Conservation (phyloP, 1,140 invertebrate species). For the Drosophila prosaltans region DNA sequence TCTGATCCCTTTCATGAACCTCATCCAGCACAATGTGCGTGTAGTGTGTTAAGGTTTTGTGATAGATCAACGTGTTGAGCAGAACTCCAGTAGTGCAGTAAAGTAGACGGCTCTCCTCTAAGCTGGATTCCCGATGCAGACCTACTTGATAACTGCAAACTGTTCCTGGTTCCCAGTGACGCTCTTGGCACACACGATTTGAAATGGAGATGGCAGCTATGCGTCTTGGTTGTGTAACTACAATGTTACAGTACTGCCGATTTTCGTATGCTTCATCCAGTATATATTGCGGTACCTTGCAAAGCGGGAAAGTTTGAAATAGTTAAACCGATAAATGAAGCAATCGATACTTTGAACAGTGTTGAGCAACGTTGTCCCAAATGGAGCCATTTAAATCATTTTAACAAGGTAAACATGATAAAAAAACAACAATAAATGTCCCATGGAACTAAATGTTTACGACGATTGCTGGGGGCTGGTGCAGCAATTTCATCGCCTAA, state of each 20-base stretch:
- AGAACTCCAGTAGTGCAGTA: slow-evolving; percentile 94
- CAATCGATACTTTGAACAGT: neutral
- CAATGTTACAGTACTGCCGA: slow-evolving; percentile 87
- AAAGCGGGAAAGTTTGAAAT: slow-evolving; percentile 1
- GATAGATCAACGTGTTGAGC: slow-evolving; percentile 89
- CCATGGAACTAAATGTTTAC: slow-evolving; percentile 53
- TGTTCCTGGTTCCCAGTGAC: slow-evolving; percentile 90
- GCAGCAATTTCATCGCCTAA: slow-evolving; percentile 38
- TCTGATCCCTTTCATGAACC: slow-evolving; percentile 97
- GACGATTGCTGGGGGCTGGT: slow-evolving; percentile 62
- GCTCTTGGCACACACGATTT: slow-evolving; percentile 91
- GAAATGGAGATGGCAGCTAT: slow-evolving; percentile 95
- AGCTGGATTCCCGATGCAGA: slow-evolving; percentile 46
- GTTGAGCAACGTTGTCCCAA: neutral
- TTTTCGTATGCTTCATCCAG: slow-evolving; percentile 89
- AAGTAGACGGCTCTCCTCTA: slow-evolving; percentile 89
- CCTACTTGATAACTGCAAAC: slow-evolving; percentile 92
- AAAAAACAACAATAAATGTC: neutral
- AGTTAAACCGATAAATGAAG: neutral
- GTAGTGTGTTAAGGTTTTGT: slow-evolving; percentile 86
- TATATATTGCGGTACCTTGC: slow-evolving; percentile 92
- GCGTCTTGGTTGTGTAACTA: slow-evolving; percentile 94
- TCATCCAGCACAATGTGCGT: slow-evolving; percentile 98
- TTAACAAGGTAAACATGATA: neutral
- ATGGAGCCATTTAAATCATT: too few species aligned